phyloP scores from a whole-genome alignment of 2,888 invertebrate genomes.

The Macroteleia sp. region DNA sequence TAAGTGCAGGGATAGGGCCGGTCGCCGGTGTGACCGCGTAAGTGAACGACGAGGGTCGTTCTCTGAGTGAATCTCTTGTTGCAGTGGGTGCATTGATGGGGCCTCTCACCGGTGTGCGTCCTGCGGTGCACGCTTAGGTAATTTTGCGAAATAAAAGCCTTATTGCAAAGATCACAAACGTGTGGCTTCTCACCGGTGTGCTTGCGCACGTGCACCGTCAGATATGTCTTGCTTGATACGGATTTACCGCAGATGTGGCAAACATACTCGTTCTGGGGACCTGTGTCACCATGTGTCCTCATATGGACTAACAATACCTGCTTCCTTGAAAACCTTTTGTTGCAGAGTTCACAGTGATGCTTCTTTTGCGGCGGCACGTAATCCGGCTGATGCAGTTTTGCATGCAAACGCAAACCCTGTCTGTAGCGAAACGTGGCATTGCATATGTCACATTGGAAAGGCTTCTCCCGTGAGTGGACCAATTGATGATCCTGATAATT shows the following conservation, averaged over 20 bases:
- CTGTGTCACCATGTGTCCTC: constrained; percentile 77
- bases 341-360: constrained; percentile 81
- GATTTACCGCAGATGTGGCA: constrained; percentile 87
- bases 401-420: constrained; percentile 80
- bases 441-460: constrained; percentile 81
- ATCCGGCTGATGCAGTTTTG: constrained; percentile 81
- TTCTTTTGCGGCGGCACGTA: constrained; percentile 82
- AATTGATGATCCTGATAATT: constrained; percentile 78
- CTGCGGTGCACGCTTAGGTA: constrained; percentile 81
- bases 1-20: constrained; percentile 80
- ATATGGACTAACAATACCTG: constrained; percentile 82
- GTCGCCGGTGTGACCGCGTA: constrained; percentile 81
- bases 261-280: constrained; percentile 85
- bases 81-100: constrained; percentile 81
- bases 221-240: constrained; percentile 86
- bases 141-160: constrained; percentile 82
- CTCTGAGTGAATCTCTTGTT: constrained; percentile 81
- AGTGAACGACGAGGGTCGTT: constrained; percentile 81
- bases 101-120: constrained; percentile 82
- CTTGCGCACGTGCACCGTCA: constrained; percentile 87
- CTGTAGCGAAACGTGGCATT: constrained; percentile 81
- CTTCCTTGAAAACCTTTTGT: constrained; percentile 81
- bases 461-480: constrained; percentile 77
- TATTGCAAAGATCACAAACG: constrained; percentile 85
- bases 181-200: constrained; percentile 88